These are phyloP conservation scores for Cerceris rybyensis DNA, from an alignment of 2,888 invertebrate genomes.

Conservation along the genomic window DNA sequence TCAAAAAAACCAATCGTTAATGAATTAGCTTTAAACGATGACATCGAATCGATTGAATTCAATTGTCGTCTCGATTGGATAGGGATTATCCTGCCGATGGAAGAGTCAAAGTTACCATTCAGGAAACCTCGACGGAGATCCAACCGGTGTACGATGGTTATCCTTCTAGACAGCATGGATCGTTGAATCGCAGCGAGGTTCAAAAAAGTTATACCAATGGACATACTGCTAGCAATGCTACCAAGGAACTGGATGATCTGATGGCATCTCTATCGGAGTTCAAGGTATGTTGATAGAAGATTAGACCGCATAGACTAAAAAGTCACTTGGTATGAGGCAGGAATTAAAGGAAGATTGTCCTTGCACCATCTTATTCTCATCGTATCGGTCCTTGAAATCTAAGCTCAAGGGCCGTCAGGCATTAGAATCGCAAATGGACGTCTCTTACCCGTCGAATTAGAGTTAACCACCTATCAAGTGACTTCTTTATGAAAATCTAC, in stretches of 20 bases:
- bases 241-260: slow-evolving; percentile 96
- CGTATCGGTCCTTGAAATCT: too few relatives aligned
- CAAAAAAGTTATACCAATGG: slow-evolving; percentile 74
- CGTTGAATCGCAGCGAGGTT: slow-evolving; percentile 69
- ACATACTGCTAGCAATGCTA: slow-evolving; percentile 91
- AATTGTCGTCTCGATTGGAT: neutral
- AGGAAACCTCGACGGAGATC: slow-evolving; percentile 81
- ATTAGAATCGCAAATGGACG: too few relatives aligned
- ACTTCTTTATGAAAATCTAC: too few relatives aligned
- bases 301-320: too few relatives aligned
- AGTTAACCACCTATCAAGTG: too few relatives aligned
- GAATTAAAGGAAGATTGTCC: too few relatives aligned
- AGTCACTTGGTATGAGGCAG: too few relatives aligned
- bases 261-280: slow-evolving; percentile 98
- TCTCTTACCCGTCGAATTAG: too few relatives aligned
- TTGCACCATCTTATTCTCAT: too few relatives aligned
- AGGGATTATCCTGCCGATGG: slow-evolving; percentile 79
- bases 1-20: neutral
- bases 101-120: slow-evolving; percentile 81
- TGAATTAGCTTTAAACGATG: neutral
- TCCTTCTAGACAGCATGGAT: slow-evolving; percentile 71
- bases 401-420: too few relatives aligned
- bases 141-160: slow-evolving; percentile 77
- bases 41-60: neutral
- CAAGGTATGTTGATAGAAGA: slow-evolving; percentile 86